These are phyloP conservation scores for Epizoanthus fatuus DNA, from an alignment of 92 coral and sea anemone genomes.

Conservation along the genomic window DNA sequence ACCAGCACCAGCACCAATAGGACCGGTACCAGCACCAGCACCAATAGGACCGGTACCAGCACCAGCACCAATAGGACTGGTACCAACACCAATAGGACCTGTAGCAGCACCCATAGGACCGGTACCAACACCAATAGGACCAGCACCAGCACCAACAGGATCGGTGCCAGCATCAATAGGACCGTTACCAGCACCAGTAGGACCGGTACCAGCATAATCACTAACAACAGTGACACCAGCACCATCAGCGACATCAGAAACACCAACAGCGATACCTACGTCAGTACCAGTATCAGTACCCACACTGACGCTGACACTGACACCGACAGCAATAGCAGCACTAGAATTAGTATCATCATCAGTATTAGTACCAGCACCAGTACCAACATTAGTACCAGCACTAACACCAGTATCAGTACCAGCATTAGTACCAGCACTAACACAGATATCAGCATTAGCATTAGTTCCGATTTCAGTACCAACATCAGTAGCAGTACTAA, in stretches of 20 bases:
- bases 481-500: not conserved
- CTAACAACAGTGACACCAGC: not conserved
- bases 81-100: too few relatives aligned
- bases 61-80: too few relatives aligned
- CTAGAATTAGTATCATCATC: not conserved
- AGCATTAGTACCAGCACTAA: too few relatives aligned
- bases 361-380: not conserved
- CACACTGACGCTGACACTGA: not conserved
- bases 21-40: too few relatives aligned
- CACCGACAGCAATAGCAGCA: not conserved
- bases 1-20: too few relatives aligned
- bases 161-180: not conserved
- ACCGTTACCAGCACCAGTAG: too few relatives aligned
- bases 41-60: too few relatives aligned
- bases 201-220: not conserved
- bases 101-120: too few relatives aligned
- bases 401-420: too few relatives aligned
- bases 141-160: not conserved
- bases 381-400: too few relatives aligned
- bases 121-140: too few relatives aligned
- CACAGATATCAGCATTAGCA: not conserved
- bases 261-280: not conserved
- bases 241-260: not conserved
- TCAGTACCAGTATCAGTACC: not conserved
- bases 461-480: not conserved